Conservation (phyloP, 2,797 vertebrate genomes). For the Lutjanus argentimaculatus region DNA sequence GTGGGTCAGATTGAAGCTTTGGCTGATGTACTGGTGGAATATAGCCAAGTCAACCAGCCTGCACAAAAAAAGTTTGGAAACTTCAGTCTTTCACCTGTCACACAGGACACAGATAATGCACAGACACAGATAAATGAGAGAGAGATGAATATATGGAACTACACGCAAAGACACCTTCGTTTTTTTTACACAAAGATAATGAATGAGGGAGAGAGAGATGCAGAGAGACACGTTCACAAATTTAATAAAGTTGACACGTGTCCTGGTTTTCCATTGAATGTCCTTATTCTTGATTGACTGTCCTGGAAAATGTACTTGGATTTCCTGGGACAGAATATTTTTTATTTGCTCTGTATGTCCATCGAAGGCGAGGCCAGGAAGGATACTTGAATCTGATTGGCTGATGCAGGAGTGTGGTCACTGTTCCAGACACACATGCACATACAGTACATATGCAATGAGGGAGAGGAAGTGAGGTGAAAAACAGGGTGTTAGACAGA, state of each 20-base stretch:
- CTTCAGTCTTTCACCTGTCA: neutral
- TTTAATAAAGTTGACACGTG: neutral
- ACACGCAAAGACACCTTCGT: neutral
- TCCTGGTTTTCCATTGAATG: constrained; percentile 14
- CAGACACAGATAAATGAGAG: neutral
- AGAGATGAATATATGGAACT: neutral
- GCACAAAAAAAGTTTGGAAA: neutral
- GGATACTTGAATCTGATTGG: neutral
- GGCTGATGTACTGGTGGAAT: constrained; percentile 85
- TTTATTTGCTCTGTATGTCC: neutral
- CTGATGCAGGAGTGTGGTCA: neutral
- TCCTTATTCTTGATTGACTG: neutral
- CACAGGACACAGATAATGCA: neutral
- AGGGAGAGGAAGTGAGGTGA: neutral
- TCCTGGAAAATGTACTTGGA: neutral
- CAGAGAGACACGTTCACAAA: neutral
- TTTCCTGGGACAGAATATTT: neutral
- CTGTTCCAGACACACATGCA: neutral
- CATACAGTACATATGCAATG: neutral
- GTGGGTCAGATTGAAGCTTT: constrained; percentile 83
- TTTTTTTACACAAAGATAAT: neutral
- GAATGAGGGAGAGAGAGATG: neutral
- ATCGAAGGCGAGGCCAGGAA: neutral
- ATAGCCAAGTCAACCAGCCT: constrained; percentile 84
- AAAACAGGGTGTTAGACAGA: neutral